These are phyloP conservation scores for Axinella damicornis DNA, from an alignment of 37 sponge, comb jelly and placozoan species.

Conservation along the genomic window DNA sequence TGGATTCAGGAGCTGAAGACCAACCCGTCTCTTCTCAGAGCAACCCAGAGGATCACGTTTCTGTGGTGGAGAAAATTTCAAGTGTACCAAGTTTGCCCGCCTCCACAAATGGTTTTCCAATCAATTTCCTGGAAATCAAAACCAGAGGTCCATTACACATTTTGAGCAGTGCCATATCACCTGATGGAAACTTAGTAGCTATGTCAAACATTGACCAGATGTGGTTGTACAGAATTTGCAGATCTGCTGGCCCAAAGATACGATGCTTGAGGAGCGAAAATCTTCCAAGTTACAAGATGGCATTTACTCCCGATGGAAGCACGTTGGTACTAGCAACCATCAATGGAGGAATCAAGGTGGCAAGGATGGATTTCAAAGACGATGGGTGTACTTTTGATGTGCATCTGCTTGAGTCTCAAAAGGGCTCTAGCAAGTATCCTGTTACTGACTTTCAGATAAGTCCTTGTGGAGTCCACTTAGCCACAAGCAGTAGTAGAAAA, in stretches of 20 bases:
- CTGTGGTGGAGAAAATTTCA: no score
- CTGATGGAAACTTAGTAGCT: slow-evolving; percentile 48
- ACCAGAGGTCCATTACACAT: slow-evolving; percentile 38
- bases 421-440: background rate
- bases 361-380: background rate
- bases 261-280: background rate
- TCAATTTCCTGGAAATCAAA: slow-evolving; percentile 53
- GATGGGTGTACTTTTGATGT: background rate
- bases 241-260: no score
- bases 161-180: slow-evolving; percentile 50
- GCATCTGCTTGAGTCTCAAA: background rate
- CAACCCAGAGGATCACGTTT: no score
- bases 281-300: slow-evolving; percentile 41
- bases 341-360: background rate
- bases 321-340: slow-evolving; percentile 28
- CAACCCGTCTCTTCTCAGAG: background rate
- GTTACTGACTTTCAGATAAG: slow-evolving; percentile 30
- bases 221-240: slow-evolving; percentile 60
- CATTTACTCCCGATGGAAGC: slow-evolving; percentile 14
- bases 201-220: slow-evolving; percentile 42
- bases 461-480: slow-evolving; percentile 13
- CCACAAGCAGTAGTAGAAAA: slow-evolving; percentile 5
- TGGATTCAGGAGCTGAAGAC: no score
- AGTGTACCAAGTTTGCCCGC: no score
- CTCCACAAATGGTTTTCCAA: slow-evolving; percentile 8